phyloP scores from a whole-genome alignment of 2,797 vertebrate genomes.

The Hemitrygon akajei region DNA sequence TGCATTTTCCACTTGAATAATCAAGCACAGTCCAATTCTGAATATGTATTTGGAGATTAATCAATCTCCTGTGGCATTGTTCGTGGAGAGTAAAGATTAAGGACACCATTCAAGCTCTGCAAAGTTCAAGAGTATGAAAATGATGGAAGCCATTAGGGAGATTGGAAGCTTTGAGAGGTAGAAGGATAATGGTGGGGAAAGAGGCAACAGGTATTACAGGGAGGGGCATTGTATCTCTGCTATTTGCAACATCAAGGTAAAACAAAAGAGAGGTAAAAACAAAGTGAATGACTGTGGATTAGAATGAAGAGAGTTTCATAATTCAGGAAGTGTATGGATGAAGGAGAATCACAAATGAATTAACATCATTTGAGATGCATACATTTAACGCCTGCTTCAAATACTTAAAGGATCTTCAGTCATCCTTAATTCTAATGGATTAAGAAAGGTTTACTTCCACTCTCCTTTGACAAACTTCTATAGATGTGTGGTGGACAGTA shows the following conservation, averaged over 20 bases:
- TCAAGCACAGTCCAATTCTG: not conserved
- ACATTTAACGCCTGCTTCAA: not conserved
- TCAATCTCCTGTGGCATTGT: not conserved
- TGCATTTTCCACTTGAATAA: not conserved
- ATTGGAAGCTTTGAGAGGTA: not conserved
- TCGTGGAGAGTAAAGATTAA: not conserved
- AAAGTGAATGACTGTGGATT: not conserved
- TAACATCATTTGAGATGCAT: not conserved
- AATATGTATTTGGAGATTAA: not conserved
- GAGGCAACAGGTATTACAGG: not conserved
- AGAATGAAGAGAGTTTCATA: not conserved
- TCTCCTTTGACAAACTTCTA: too few species aligned
- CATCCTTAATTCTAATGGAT: too few species aligned
- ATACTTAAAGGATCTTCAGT: too few species aligned
- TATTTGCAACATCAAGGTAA: not conserved
- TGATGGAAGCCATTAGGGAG: not conserved
- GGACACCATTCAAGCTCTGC: not conserved
- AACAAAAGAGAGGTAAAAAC: not conserved
- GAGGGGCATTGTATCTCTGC: not conserved
- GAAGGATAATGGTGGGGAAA: not conserved
- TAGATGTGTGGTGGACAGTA: too few species aligned
- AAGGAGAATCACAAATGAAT: not conserved
- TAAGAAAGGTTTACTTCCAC: too few species aligned
- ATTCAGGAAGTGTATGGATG: not conserved
- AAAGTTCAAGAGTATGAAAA: not conserved